Evolutionary conservation across 2,113 vertebrate genomes (phyloP).

Genomic region (Pteropus alecto): DNA sequence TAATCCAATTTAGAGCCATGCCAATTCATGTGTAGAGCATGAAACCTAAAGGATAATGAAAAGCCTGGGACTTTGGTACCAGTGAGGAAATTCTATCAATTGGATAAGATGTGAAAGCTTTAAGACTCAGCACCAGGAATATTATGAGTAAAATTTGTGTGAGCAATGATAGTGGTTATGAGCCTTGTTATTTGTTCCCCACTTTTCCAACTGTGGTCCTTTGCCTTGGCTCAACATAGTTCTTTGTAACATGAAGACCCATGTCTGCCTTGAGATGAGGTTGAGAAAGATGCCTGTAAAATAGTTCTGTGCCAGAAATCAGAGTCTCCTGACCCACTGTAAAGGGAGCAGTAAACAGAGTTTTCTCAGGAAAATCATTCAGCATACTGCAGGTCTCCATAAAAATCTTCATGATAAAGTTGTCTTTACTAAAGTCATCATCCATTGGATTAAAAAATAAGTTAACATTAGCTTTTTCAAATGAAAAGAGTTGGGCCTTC

Average conservation of each 20-base stretch:
- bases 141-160: slow-evolving; percentile 6
- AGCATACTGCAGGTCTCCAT: slow-evolving; percentile 38
- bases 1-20: slow-evolving; percentile 49
- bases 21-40: background rate
- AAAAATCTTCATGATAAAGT: slow-evolving; percentile 54
- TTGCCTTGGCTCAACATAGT: slow-evolving; percentile 43
- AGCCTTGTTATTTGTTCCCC: slow-evolving; percentile 25
- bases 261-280: slow-evolving; percentile 3
- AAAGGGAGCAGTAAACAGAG: slow-evolving; percentile 60
- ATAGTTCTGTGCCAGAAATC: slow-evolving; percentile 50
- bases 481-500: background rate
- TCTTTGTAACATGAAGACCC: slow-evolving; percentile 50
- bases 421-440: slow-evolving; percentile 69
- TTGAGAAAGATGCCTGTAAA: slow-evolving; percentile 59
- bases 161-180: slow-evolving; percentile 26
- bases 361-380: slow-evolving; percentile 59
- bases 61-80: background rate
- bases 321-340: slow-evolving; percentile 44
- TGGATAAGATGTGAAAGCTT: background rate
- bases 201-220: slow-evolving; percentile 26
- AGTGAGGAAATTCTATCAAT: background rate
- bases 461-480: slow-evolving; percentile 37
- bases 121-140: slow-evolving; percentile 8
- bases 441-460: slow-evolving; percentile 56
- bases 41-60: slow-evolving; percentile 24